phyloP scores from a whole-genome alignment of 1,140 invertebrate species.

The Drosophila nigromelanica region DNA sequence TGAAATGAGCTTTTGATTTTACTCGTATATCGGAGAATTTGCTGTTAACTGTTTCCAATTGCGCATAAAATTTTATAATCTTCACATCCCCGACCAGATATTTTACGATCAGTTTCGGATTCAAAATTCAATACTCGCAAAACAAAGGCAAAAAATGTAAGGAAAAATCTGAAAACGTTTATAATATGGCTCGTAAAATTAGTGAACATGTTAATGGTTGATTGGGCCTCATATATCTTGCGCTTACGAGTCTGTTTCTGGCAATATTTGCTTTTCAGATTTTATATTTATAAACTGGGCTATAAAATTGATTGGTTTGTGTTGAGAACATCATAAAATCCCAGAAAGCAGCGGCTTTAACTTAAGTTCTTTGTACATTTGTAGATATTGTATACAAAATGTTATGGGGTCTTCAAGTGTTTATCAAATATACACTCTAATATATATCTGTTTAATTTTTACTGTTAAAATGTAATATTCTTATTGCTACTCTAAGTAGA shows the following conservation, averaged over 20 bases:
- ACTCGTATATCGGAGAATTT: conserved; percentile 61
- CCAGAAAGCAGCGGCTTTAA: conserved; percentile 21
- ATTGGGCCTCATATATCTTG: conserved; percentile 68
- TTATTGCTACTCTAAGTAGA: too few species aligned
- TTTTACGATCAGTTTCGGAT: conserved; percentile 44
- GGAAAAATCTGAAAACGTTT: conserved; percentile 65
- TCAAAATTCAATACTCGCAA: conserved; percentile 30
- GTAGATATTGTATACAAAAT: background rate
- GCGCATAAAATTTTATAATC: conserved; percentile 80
- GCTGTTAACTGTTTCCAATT: conserved; percentile 80
- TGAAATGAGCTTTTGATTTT: conserved; percentile 77
- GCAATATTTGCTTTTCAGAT: conserved; percentile 50
- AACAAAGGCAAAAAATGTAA: conserved; percentile 58
- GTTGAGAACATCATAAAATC: conserved; percentile 71
- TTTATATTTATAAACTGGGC: conserved; percentile 38
- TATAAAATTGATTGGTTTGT: conserved; percentile 74
- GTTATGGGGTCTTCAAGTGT: background rate
- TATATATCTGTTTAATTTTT: background rate
- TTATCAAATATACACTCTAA: background rate
- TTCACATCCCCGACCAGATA: conserved; percentile 40
- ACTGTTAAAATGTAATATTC: background rate
- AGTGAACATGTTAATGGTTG: conserved; percentile 82
- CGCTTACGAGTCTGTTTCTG: conserved; percentile 27
- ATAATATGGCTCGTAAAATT: conserved; percentile 75
- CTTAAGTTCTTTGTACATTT: conserved; percentile 9